phyloP scores from a whole-genome alignment of 2,113 vertebrate species.

The Gobiocypris rarus region DNA sequence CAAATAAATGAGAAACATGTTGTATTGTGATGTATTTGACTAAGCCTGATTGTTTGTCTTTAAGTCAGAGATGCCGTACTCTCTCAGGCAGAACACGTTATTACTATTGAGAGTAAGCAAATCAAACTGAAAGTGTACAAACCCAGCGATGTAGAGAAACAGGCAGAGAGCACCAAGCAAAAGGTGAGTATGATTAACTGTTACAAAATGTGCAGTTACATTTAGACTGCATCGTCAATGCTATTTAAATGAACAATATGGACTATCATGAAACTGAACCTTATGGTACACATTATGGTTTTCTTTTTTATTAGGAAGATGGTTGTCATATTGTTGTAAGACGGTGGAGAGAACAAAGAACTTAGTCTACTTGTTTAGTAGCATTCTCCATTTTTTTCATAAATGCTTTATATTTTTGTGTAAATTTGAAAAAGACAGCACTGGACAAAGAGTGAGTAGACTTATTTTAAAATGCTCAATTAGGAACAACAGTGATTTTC shows the following conservation, averaged over 20 bases:
- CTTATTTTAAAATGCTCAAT: neutral
- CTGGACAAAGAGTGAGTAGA: slow-evolving; percentile 10
- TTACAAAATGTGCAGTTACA: too few species aligned
- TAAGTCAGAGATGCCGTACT: slow-evolving; percentile 82
- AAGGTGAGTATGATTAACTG: neutral
- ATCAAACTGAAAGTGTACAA: slow-evolving; percentile 66
- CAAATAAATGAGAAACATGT: too few species aligned
- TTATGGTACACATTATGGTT: neutral
- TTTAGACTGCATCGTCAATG: neutral
- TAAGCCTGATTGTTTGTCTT: slow-evolving; percentile 37
- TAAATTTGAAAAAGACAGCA: too few species aligned
- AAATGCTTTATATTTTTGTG: neutral
- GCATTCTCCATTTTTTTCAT: neutral
- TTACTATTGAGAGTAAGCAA: slow-evolving; percentile 64
- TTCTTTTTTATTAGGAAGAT: neutral
- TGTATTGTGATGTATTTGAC: too few species aligned
- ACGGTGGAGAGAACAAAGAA: too few species aligned
- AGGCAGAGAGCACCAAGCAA: neutral
- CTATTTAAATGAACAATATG: neutral
- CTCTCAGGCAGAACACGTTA: slow-evolving; percentile 69
- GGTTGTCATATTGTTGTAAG: too few species aligned
- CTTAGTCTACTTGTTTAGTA: neutral
- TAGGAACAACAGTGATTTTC: neutral
- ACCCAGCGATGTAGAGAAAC: neutral
- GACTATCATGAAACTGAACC: neutral